Percentiles rank a stretch among this genome's conserved stretches.
phyloP scores from a whole-genome alignment of 2,888 invertebrate genomes.

The Orthosia gothica region DNA sequence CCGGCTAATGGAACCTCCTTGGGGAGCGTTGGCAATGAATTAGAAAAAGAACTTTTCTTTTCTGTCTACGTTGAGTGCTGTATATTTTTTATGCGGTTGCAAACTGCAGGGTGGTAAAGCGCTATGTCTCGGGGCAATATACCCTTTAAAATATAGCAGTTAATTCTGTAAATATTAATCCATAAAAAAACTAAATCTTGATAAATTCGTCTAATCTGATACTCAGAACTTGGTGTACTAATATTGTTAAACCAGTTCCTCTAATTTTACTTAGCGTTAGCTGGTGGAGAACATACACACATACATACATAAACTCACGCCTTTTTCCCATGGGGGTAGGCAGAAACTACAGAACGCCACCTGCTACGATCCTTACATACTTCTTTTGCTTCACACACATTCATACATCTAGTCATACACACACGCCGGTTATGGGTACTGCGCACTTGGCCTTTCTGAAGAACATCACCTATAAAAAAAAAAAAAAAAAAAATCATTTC shows the following conservation, averaged over 20 bases:
- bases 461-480: no score
- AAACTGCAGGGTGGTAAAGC: constrained; percentile 8
- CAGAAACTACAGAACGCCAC: no score
- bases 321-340: no score
- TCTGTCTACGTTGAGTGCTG: constrained; percentile 38
- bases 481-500: no score
- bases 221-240: not conserved
- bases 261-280: not conserved
- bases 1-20: constrained; percentile 74
- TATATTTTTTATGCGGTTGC: constrained; percentile 40
- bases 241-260: constrained; percentile 3
- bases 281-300: no score
- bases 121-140: constrained; percentile 14
- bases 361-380: no score
- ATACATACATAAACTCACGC: no score
- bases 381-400: no score
- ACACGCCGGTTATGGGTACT: no score
- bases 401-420: no score
- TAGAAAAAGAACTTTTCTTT: constrained; percentile 55
- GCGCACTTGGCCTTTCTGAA: no score
- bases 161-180: not conserved
- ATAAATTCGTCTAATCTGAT: not conserved
- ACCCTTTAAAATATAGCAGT: not conserved
- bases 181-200: not conserved
- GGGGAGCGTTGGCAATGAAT: constrained; percentile 59